Base-by-base conservation (phyloP, 2,797 vertebrate genomes). In the Erethizon dorsatum region DNA sequence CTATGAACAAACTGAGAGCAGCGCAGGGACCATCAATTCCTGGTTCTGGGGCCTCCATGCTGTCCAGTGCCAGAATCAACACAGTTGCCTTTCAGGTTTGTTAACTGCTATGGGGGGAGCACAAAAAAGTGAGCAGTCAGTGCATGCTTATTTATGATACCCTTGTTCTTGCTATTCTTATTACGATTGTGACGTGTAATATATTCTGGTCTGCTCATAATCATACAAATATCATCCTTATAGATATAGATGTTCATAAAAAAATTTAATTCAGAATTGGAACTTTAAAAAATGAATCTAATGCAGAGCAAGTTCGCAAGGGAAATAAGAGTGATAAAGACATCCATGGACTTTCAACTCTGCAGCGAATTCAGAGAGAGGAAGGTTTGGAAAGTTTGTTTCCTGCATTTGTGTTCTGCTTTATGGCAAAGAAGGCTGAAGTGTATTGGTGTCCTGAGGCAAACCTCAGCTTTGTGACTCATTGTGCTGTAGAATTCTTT, bases 211-310 rank as follows among this genome's bases (percentile, higher is more conserved):
- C 77, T 91, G 78, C 84, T 77, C 67, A 92, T 89, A 90, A 92
- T 86, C 88, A 83, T 33, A 77, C 26, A 17, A 80, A 83, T 75
- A 2, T 65, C 73, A 1, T 90, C 84, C 37, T 80, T 92, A 83
- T 87, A 78, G 20, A 88, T 94, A 97, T 96, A 96, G 90, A 61
- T 84, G 73, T 87, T 90, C 45, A 86, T 2, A 80, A 94, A 83
- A 94, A 94, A 91, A 85, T 97, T 91, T 96, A 94, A 94, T 95
- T 95, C 93, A 96, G 93, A 96, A 59, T 71, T 31, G 69, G 77
- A 92, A 92, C 65, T 88, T 94, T 92, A 92, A 31, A 41, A 89
- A 93, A 95, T 89, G 92, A 79, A 71, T 22, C 28, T 87, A 94
- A 94, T 12, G 1, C 31, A 90, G 37, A 97, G 28, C 37, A 91